A percentile compares a stretch with the other conserved stretches of the same genome.
Conservation (phyloP, 1,140 invertebrate species). For the Acarapis woodi region DNA sequence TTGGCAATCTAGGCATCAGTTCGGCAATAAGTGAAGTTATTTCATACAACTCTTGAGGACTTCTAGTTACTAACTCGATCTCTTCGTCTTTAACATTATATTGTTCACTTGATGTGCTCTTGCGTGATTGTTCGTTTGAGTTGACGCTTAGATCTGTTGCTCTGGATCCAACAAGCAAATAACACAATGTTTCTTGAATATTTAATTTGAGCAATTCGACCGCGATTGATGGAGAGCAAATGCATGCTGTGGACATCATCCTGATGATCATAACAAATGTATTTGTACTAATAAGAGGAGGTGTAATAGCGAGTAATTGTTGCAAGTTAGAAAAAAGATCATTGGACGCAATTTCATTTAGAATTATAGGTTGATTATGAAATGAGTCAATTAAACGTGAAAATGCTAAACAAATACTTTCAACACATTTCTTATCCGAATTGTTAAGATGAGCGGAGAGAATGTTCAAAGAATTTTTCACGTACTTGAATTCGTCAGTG, state of each 20-base stretch:
- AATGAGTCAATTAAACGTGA: conserved; percentile 75
- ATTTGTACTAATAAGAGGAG: conserved; percentile 61
- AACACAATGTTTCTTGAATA: conserved; percentile 72
- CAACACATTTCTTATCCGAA: conserved; percentile 90
- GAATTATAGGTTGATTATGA: conserved; percentile 54
- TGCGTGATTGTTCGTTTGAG: too few species aligned
- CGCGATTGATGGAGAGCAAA: conserved; percentile 67
- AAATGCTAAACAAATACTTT: conserved; percentile 84
- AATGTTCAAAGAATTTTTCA: conserved; percentile 54
- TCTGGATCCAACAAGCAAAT: conserved; percentile 49
- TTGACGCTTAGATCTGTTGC: too few species aligned
- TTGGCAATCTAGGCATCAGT: conserved; percentile 70
- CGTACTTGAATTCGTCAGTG: conserved; percentile 68
- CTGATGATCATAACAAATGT: conserved; percentile 85
- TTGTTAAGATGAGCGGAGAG: conserved; percentile 50
- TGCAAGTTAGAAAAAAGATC: conserved; percentile 72
- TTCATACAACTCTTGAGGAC: conserved; percentile 81
- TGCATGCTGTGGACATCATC: conserved; percentile 82
- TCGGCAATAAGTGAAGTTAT: conserved; percentile 84
- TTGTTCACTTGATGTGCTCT: conserved; percentile 19
- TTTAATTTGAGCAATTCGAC: conserved; percentile 67
- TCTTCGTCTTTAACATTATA: too few species aligned
- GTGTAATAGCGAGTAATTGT: conserved; percentile 64
- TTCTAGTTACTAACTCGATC: conserved; percentile 25
- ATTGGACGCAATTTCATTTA: conserved; percentile 80